These are phyloP conservation scores for Drosophila equinoxialis DNA, from an alignment of 1,140 invertebrate genomes.

Conservation along the genomic window DNA sequence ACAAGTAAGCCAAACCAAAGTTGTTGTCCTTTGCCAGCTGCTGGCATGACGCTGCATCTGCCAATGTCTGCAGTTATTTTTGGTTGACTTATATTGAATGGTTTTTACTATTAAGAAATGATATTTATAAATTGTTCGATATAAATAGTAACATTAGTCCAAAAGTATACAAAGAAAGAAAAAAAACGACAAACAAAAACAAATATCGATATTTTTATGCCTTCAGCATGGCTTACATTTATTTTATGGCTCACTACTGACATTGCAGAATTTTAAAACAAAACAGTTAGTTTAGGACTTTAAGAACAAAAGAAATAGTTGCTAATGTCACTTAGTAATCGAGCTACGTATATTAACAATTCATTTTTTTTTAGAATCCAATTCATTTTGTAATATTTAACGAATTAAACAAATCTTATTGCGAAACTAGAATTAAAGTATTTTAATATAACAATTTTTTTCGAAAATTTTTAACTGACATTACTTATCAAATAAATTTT, in stretches of 20 bases:
- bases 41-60: slow-evolving; percentile 41
- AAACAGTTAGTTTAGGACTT: neutral
- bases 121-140: slow-evolving; percentile 10
- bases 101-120: slow-evolving; percentile 23
- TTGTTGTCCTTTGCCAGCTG: slow-evolving; percentile 36
- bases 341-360: no score
- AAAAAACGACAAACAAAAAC: neutral
- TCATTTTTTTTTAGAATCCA: no score
- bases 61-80: slow-evolving; percentile 24
- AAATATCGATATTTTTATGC: neutral
- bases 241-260: neutral
- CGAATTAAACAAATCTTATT: no score
- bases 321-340: no score
- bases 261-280: neutral
- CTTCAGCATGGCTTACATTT: neutral
- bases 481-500: no score
- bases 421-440: no score
- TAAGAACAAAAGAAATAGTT: no score
- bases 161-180: neutral
- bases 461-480: no score
- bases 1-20: slow-evolving; percentile 23
- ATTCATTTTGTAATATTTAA: no score
- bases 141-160: slow-evolving; percentile 2
- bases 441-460: no score
- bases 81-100: slow-evolving; percentile 26